A percentile compares a stretch with the other conserved stretches of the same genome.
Conservation (phyloP, 2,113 vertebrate genomes). For the Scortum barcoo region DNA sequence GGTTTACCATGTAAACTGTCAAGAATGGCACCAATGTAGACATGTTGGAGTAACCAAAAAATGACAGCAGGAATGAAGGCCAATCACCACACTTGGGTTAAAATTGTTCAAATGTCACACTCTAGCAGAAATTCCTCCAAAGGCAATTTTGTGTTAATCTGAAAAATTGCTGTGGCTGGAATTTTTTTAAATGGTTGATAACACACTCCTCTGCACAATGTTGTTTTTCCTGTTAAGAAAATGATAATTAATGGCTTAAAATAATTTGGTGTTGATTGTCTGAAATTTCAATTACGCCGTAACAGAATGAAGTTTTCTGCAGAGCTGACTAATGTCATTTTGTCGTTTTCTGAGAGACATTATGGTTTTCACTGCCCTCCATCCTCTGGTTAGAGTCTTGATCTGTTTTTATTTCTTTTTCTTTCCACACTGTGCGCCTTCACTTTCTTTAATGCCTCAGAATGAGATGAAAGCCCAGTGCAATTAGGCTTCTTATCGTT, state of each 20-base stretch:
- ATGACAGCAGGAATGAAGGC: constrained; percentile 23
- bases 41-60: constrained; percentile 23
- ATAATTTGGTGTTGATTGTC: constrained; percentile 28
- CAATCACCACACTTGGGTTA: constrained; percentile 4
- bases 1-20: constrained; percentile 24
- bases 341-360: constrained; percentile 55
- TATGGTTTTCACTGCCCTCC: constrained; percentile 64
- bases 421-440: constrained; percentile 71
- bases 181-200: constrained; percentile 17
- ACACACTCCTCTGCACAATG: constrained; percentile 16
- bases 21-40: not conserved
- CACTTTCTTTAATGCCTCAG: constrained; percentile 80
- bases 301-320: constrained; percentile 26
- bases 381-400: constrained; percentile 71
- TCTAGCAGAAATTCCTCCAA: constrained; percentile 20
- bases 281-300: constrained; percentile 5
- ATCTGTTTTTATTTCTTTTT: constrained; percentile 76
- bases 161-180: constrained; percentile 11
- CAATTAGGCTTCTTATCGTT: constrained; percentile 88
- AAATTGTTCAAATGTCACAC: constrained; percentile 31
- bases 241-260: constrained; percentile 39
- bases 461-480: constrained; percentile 83
- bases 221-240: constrained; percentile 26
- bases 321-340: constrained; percentile 33
- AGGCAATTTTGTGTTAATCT: constrained; percentile 14